These are phyloP conservation scores for Scaptomyza montana DNA, from an alignment of 1,140 invertebrate genomes.

Conservation along the genomic window DNA sequence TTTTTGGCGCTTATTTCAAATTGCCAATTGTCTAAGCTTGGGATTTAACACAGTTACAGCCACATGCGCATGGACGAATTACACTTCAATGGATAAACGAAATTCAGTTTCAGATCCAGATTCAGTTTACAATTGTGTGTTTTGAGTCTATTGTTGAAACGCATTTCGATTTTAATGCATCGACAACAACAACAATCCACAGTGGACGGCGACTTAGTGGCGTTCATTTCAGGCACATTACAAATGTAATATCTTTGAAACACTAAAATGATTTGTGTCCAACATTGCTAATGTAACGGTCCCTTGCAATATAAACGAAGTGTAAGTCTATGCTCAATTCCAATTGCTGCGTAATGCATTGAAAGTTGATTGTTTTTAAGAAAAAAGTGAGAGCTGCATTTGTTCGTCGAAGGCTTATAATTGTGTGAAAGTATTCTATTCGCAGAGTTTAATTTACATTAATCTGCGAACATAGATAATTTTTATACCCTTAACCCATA, in stretches of 20 bases:
- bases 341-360: no score
- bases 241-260: constrained; percentile 58
- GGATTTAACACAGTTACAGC: constrained; percentile 49
- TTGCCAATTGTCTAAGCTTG: constrained; percentile 73
- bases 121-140: constrained; percentile 38
- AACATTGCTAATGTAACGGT: constrained; percentile 21
- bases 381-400: no score
- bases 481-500: no score
- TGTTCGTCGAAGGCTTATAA: no score
- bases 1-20: constrained; percentile 69
- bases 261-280: constrained; percentile 44
- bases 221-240: constrained; percentile 67
- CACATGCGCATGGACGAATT: background rate
- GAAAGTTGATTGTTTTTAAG: no score
- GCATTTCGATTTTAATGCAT: constrained; percentile 46
- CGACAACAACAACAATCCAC: constrained; percentile 1
- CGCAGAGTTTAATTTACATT: no score
- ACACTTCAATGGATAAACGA: background rate
- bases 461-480: no score
- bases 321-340: no score
- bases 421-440: no score
- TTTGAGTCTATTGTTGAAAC: constrained; percentile 58
- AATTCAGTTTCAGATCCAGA: constrained; percentile 1
- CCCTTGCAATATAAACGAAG: background rate
- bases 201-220: constrained; percentile 63